Evolutionary conservation across 2,797 vertebrate genomes (phyloP).

Genomic region (Myotis myotis): DNA sequence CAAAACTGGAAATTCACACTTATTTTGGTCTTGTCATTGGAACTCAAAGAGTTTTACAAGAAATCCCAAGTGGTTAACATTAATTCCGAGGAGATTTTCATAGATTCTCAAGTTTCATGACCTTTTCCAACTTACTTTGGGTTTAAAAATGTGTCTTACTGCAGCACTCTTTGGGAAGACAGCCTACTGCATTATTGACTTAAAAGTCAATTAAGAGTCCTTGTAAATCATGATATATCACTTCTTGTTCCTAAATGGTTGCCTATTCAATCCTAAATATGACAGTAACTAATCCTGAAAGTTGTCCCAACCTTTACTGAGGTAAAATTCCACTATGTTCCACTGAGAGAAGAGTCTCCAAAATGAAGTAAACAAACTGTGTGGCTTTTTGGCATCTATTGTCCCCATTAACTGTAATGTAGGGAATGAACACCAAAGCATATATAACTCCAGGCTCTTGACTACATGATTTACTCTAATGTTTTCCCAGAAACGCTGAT

Average conservation of each 20-base stretch:
- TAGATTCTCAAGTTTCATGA: constrained; percentile 46
- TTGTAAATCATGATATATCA: constrained; percentile 12
- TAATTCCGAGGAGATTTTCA: constrained; percentile 12
- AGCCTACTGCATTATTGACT: neutral
- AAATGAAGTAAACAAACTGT: constrained; percentile 23
- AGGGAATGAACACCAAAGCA: constrained; percentile 23
- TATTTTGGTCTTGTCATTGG: constrained; percentile 23
- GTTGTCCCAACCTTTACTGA: neutral
- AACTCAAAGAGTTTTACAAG: constrained; percentile 34
- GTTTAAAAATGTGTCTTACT: constrained; percentile 24
- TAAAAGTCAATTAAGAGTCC: constrained; percentile 13
- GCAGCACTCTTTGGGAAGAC: neutral
- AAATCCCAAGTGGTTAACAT: neutral
- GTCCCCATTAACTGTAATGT: constrained; percentile 33
- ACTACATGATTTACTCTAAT: constrained; percentile 40
- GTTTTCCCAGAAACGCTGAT: constrained; percentile 57
- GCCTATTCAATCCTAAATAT: constrained; percentile 43
- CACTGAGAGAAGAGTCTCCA: neutral
- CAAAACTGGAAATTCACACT: neutral
- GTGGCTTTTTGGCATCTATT: constrained; percentile 11
- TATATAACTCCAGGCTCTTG: constrained; percentile 42
- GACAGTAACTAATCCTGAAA: constrained; percentile 24
- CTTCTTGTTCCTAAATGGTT: neutral
- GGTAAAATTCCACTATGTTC: constrained; percentile 27
- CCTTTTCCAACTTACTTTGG: neutral